These are phyloP conservation scores for Nematostella vectensis DNA, from an alignment of 92 coral and sea anemone genomes.

Conservation along the genomic window DNA sequence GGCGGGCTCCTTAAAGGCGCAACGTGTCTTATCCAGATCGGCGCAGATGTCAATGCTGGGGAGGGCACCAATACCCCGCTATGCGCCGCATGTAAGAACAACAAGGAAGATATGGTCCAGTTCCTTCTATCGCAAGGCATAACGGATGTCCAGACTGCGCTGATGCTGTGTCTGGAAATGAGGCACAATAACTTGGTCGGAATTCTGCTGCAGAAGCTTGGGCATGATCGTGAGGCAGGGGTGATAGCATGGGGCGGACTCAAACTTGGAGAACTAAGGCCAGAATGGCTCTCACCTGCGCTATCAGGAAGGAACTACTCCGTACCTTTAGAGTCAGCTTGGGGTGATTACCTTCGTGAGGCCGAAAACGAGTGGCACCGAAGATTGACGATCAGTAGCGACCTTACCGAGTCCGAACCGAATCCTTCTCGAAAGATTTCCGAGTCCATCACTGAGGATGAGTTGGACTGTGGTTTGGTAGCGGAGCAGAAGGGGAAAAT, in stretches of 20 bases:
- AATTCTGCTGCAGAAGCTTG: constrained; percentile 75
- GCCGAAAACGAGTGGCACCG: constrained; percentile 48
- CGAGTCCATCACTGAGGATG: constrained; percentile 10
- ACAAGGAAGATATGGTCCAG: constrained; percentile 69
- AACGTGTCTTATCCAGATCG: constrained; percentile 65
- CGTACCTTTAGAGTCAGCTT: constrained; percentile 25
- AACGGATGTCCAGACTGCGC: constrained; percentile 79
- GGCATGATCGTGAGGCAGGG: constrained; percentile 92
- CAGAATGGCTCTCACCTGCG: constrained; percentile 84
- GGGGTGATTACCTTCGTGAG: constrained; percentile 55
- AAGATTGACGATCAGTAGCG: constrained; percentile 13
- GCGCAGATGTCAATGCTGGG: constrained; percentile 89
- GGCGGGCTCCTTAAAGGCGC: constrained; percentile 71
- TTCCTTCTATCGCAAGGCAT: constrained; percentile 77
- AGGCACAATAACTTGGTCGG: constrained; percentile 69
- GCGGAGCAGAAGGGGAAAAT: constrained; percentile 22
- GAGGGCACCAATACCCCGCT: constrained; percentile 79
- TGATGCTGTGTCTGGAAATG: constrained; percentile 74
- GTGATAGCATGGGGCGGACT: constrained; percentile 85
- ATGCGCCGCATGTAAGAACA: constrained; percentile 73
- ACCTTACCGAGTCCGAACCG: background rate
- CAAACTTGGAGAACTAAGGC: constrained; percentile 69
- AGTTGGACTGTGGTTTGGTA: constrained; percentile 11
- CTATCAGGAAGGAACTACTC: constrained; percentile 60
- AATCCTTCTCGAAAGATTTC: background rate